Evolutionary conservation across 2,888 invertebrate genomes (phyloP).

Genomic region (Adelphocoris suturalis): DNA sequence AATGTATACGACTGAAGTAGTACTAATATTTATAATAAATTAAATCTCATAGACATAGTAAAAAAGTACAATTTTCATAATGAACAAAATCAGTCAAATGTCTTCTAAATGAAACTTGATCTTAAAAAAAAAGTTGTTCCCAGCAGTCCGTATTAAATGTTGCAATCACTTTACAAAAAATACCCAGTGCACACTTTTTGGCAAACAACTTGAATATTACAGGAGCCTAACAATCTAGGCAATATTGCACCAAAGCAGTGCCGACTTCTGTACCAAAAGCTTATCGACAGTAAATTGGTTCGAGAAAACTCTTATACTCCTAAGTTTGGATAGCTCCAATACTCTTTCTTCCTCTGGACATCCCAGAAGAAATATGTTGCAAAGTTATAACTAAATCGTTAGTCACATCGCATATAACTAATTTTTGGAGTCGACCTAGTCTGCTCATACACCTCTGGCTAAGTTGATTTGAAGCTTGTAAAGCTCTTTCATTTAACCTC

Average conservation of each 20-base stretch:
- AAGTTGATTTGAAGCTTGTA: too few relatives aligned
- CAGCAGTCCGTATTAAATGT: background rate
- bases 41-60: background rate
- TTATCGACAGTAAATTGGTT: slow-evolving; percentile 11
- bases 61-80: background rate
- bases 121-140: background rate
- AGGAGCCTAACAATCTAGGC: background rate
- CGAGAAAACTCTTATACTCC: background rate
- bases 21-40: background rate
- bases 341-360: slow-evolving; percentile 58
- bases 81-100: slow-evolving; percentile 3
- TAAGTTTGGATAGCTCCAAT: slow-evolving; percentile 57
- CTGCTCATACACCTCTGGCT: too few relatives aligned
- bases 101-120: background rate
- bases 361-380: slow-evolving; percentile 13
- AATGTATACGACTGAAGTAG: background rate
- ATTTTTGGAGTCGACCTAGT: background rate
- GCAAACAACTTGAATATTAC: background rate
- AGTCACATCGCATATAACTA: background rate
- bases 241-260: background rate
- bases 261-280: background rate
- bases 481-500: too few relatives aligned
- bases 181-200: background rate
- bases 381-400: background rate
- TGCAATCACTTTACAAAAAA: background rate